phyloP scores from a whole-genome alignment of 1,140 invertebrate genomes.

The Octopus sinensis region DNA sequence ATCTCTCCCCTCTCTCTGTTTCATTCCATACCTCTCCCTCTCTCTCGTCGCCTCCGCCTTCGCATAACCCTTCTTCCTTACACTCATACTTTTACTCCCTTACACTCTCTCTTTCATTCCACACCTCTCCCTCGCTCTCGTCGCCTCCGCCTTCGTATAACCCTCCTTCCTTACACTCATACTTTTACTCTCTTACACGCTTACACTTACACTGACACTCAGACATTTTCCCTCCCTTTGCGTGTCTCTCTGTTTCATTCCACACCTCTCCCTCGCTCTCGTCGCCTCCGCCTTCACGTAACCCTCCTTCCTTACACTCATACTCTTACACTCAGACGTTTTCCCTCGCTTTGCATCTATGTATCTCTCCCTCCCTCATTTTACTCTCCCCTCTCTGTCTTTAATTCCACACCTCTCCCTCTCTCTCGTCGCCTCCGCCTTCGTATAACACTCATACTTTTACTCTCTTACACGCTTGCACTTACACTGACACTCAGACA shows the following conservation, averaged over 20 bases:
- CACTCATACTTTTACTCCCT: neutral
- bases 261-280: neutral
- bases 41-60: neutral
- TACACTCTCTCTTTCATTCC: neutral
- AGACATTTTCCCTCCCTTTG: too few relatives aligned
- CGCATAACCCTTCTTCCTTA: neutral
- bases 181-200: neutral
- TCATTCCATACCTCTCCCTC: neutral
- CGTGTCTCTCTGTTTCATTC: neutral
- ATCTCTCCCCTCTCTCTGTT: neutral
- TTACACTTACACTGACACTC: neutral
- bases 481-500: neutral
- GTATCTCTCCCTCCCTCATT: neutral
- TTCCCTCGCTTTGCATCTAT: too few relatives aligned
- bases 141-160: neutral
- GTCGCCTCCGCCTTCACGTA: neutral
- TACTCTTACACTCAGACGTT: neutral
- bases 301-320: constrained; percentile 5
- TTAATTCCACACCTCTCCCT: neutral
- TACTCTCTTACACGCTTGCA: neutral
- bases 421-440: neutral
- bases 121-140: neutral
- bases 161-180: constrained; percentile 1
- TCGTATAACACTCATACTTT: neutral
- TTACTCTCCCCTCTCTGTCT: neutral